Conservation (phyloP, 2,888 invertebrate genomes). For the Cephus runcator region DNA sequence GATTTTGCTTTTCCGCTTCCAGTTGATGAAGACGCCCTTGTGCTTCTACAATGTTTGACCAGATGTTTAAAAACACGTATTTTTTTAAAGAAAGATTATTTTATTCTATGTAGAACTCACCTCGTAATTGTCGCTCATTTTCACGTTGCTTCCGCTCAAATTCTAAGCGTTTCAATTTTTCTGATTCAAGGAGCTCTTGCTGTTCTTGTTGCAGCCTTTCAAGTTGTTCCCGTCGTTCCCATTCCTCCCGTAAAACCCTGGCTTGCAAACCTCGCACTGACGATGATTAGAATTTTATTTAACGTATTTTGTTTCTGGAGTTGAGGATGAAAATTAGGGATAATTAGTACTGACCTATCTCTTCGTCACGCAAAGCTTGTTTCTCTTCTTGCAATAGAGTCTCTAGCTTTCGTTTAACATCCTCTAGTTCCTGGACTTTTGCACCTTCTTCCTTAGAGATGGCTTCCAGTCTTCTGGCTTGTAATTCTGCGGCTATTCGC, state of each 20-base stretch:
- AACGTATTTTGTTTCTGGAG: neutral
- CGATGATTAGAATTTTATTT: neutral
- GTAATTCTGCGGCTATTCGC: slow-evolving; percentile 67
- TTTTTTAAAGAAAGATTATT: neutral
- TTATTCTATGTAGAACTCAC: slow-evolving; percentile 57
- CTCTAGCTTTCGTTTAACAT: slow-evolving; percentile 77
- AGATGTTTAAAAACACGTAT: neutral
- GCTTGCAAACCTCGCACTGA: slow-evolving; percentile 75
- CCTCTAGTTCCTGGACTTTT: slow-evolving; percentile 78
- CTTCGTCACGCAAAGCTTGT: slow-evolving; percentile 86
- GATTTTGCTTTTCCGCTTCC: slow-evolving; percentile 75
- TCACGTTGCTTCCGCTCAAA: slow-evolving; percentile 79
- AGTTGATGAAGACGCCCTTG: slow-evolving; percentile 75
- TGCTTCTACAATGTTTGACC: slow-evolving; percentile 70
- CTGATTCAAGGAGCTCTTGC: slow-evolving; percentile 76
- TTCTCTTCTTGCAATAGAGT: slow-evolving; percentile 82
- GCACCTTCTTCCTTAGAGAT: slow-evolving; percentile 79
- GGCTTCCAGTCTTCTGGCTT: slow-evolving; percentile 75
- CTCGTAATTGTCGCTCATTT: slow-evolving; percentile 77
- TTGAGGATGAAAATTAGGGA: slow-evolving; percentile 24
- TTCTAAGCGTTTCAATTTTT: slow-evolving; percentile 78
- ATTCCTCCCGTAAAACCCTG: slow-evolving; percentile 82
- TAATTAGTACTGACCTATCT: slow-evolving; percentile 69
- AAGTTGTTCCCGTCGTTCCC: slow-evolving; percentile 84
- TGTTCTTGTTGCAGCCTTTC: slow-evolving; percentile 85